These are phyloP conservation scores for Ctenosaura bakeri DNA, from an alignment of 2,797 vertebrate genomes.

Conservation along the genomic window DNA sequence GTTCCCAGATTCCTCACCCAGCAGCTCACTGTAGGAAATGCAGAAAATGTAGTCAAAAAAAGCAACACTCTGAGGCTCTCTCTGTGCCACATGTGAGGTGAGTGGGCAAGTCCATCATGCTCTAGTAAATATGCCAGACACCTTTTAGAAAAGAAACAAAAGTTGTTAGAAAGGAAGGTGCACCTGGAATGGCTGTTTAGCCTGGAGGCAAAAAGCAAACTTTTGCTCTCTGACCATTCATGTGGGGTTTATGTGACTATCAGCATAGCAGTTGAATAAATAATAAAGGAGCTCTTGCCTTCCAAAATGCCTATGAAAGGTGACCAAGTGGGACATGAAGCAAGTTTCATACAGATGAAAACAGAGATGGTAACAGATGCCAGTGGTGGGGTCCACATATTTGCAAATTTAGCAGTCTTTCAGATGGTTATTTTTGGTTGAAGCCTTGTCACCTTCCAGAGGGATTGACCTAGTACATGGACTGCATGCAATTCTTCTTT, in stretches of 20 bases:
- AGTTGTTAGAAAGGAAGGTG: slow-evolving; percentile 44
- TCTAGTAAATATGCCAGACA: slow-evolving; percentile 66
- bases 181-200: slow-evolving; percentile 49
- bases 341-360: slow-evolving; percentile 13
- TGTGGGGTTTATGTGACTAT: slow-evolving; percentile 47
- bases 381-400: not conserved
- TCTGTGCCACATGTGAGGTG: slow-evolving; percentile 53
- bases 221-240: slow-evolving; percentile 40
- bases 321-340: slow-evolving; percentile 21
- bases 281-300: slow-evolving; percentile 45
- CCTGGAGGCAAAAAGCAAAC: slow-evolving; percentile 22
- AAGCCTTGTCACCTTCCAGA: not conserved
- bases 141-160: slow-evolving; percentile 61
- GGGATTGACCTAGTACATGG: not conserved
- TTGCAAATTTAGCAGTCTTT: not conserved
- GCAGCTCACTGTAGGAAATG: not conserved
- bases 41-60: not conserved
- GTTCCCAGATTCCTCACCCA: not conserved
- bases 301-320: not conserved
- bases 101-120: slow-evolving; percentile 43
- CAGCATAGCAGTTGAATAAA: slow-evolving; percentile 56
- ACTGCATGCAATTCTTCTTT: not conserved
- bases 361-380: no score
- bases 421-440: not conserved
- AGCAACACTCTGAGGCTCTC: not conserved